These are phyloP conservation scores for Clepsis dumicolana DNA, from an alignment of 2,888 invertebrate genomes.

Conservation along the genomic window DNA sequence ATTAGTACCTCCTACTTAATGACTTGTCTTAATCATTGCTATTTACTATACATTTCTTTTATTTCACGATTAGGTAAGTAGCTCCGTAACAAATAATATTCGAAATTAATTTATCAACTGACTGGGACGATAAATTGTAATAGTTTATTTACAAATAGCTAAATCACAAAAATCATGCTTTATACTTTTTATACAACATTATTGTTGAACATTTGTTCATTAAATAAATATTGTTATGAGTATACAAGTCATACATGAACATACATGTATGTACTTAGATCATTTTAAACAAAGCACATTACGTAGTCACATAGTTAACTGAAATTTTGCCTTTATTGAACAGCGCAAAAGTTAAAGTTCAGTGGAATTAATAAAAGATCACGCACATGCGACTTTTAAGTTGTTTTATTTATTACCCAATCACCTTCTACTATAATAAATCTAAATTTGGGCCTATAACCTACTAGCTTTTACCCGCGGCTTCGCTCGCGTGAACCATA, in stretches of 20 bases:
- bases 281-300: slow-evolving; percentile 79
- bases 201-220: slow-evolving; percentile 69
- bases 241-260: slow-evolving; percentile 63
- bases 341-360: slow-evolving; percentile 79
- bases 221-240: slow-evolving; percentile 60
- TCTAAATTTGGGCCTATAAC: background rate
- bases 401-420: slow-evolving; percentile 65
- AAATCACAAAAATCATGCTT: slow-evolving; percentile 64
- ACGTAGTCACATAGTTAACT: slow-evolving; percentile 73
- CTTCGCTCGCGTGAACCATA: too few species aligned
- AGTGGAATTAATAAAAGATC: slow-evolving; percentile 79
- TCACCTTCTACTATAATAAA: background rate
- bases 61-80: slow-evolving; percentile 31
- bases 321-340: slow-evolving; percentile 75
- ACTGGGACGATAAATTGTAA: slow-evolving; percentile 56
- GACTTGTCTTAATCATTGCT: slow-evolving; percentile 25
- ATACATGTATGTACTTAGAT: slow-evolving; percentile 64
- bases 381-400: slow-evolving; percentile 78
- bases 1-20: too few species aligned
- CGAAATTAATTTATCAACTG: slow-evolving; percentile 58
- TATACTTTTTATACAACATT: slow-evolving; percentile 75
- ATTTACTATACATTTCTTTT: slow-evolving; percentile 17
- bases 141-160: slow-evolving; percentile 53
- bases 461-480: too few species aligned
- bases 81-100: slow-evolving; percentile 49